Percentiles rank a stretch among this genome's conserved stretches.
phyloP scores from a whole-genome alignment of 2,797 vertebrate species.

The Protonibea diacanthus region DNA sequence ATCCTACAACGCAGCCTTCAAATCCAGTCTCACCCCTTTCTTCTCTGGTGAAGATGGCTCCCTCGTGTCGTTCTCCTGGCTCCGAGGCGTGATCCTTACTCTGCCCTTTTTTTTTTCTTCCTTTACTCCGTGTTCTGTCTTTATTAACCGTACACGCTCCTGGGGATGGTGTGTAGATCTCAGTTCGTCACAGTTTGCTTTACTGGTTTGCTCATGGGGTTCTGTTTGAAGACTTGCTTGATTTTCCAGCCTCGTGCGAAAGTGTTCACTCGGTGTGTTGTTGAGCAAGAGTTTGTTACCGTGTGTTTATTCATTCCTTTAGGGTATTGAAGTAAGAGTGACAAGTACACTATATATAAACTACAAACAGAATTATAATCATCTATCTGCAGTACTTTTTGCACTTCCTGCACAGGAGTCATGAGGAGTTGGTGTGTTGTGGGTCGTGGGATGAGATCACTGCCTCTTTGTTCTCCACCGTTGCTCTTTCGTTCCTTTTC shows the following conservation, averaged over 20 bases:
- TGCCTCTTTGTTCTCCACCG: slow-evolving; percentile 38
- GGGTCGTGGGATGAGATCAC: slow-evolving; percentile 8
- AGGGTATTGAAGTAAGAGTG: slow-evolving; percentile 31
- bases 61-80: slow-evolving; percentile 39
- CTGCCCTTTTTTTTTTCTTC: slow-evolving; percentile 22
- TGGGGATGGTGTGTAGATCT: slow-evolving; percentile 43
- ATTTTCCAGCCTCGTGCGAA: slow-evolving; percentile 37
- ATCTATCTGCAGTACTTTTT: slow-evolving; percentile 26
- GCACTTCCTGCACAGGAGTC: slow-evolving; percentile 14
- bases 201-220: slow-evolving; percentile 38
- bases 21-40: slow-evolving; percentile 38
- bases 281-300: slow-evolving; percentile 17
- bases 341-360: slow-evolving; percentile 43
- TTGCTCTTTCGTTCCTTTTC: slow-evolving; percentile 33
- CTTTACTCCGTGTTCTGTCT: slow-evolving; percentile 40
- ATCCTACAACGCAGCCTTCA: slow-evolving; percentile 60
- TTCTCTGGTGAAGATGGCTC: slow-evolving; percentile 53
- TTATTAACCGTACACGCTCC: slow-evolving; percentile 47
- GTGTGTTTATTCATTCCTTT: slow-evolving; percentile 3
- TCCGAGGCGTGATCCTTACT: slow-evolving; percentile 32
- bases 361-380: slow-evolving; percentile 48
- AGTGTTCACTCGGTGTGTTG: slow-evolving; percentile 3
- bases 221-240: slow-evolving; percentile 62
- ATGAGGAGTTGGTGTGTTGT: not conserved
- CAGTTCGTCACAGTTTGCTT: slow-evolving; percentile 45